These are phyloP conservation scores for Tetramorium alpestre DNA, from an alignment of 1,140 invertebrate species.

Conservation along the genomic window DNA sequence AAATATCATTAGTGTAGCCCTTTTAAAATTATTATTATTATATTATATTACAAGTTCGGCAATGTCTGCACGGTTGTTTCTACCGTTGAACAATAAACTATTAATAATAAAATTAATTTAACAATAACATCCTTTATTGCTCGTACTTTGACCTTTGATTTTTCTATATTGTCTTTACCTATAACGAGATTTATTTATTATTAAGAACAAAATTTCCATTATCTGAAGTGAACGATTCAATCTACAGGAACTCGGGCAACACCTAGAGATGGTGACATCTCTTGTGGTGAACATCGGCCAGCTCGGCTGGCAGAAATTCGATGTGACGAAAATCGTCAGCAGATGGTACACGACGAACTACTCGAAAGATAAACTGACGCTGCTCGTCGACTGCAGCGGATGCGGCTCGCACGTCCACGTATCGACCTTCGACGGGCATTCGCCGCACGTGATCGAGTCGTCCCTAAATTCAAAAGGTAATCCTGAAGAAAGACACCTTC, in stretches of 20 bases:
- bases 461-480: constrained; percentile 83
- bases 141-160: too few relatives aligned
- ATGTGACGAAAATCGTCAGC: constrained; percentile 92
- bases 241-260: constrained; percentile 81
- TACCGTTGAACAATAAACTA: too few relatives aligned
- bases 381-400: constrained; percentile 94
- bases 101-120: too few relatives aligned
- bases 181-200: too few relatives aligned
- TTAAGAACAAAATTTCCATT: not conserved
- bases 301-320: constrained; percentile 94
- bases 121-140: too few relatives aligned
- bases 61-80: too few relatives aligned
- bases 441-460: constrained; percentile 81
- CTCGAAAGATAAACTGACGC: constrained; percentile 88
- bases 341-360: constrained; percentile 88
- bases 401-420: constrained; percentile 91
- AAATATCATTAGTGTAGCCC: not conserved
- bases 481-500: constrained; percentile 2
- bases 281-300: constrained; percentile 89
- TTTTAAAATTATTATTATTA: not conserved
- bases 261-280: constrained; percentile 89
- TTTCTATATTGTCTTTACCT: too few relatives aligned
- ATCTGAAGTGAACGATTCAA: not conserved
- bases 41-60: not conserved
- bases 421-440: constrained; percentile 82